Base-by-base conservation (phyloP, 2,888 invertebrate genomes). In the Eristalis arbustorum region DNA sequence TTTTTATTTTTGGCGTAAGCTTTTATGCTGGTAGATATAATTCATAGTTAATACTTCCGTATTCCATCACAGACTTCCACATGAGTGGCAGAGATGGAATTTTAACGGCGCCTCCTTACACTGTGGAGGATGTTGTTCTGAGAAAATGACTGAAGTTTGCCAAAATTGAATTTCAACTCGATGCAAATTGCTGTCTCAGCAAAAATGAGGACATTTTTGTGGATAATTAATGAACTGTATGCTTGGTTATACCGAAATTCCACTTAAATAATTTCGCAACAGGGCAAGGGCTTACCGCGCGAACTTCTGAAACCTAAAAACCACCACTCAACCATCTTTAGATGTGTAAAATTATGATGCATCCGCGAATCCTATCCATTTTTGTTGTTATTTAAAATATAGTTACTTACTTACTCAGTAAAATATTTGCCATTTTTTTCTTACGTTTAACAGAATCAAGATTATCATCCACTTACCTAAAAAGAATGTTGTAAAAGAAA, bases 1-100 rank as follows among this genome's bases (percentile, higher is more conserved):
- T 25, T 25, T 25, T 25, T 25, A 3, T 37, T 62, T 68, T 80
- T 34, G n/a, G 34, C 34, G 61, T 42, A 34, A 57, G 18, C 14
- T 73, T 22, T 59, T 61, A 22, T 69, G 62, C 77, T n/a, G 64
- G 59, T 71, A 40, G 23, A 28, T 67, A 80, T 84, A 88, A 75
- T 64, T 84, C 75, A 80, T 59, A 42, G 72, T 73, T 88, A 88
- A 88, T 88, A 72, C 64, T 88, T 88, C 88, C 88, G 88, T 76
- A 73, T 76, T 88, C 79, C 87, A 83, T 87, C 87, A 87, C 63
- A 74, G 56, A n/a, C 66, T 83, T 87, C 74, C 78, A 87, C 87
- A 79, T 79, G 78, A 77, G n/a, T 85, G 63, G 77, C 18, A 63
- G 57, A 31, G 5, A 76, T 82, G 61, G 59, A 40, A 69, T 67